Evolutionary conservation across 2,888 invertebrate genomes (phyloP), one percentile per base, ranked within the genome.

Genomic region (Tiliacea aurago): DNA sequence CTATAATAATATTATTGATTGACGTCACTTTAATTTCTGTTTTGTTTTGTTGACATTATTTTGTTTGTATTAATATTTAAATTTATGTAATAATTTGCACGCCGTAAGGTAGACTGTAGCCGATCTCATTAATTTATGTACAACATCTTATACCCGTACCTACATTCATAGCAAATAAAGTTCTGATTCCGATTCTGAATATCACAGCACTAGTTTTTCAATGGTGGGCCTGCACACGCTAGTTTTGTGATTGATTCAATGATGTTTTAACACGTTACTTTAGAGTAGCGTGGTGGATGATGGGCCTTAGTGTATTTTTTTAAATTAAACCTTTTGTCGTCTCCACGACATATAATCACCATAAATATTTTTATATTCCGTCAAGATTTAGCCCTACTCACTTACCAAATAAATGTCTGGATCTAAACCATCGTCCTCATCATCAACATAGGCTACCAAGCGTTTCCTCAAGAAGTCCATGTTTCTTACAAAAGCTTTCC

Each of bases 401-500:
- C 87, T 89, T 90, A 96, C 96, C 88, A 92, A 75, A 86, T 95
- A 96, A 84, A 95, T 95, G 75, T 95, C 93, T 15, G 85, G 91
- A 81, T 95, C 95, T 47, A 91, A 84, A 3, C n/a, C n/a, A n/a
- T 94, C 94, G 0, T 93, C 93, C 9, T 94, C 91, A 0, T 87
- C 90, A 0, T 70, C 71, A 0, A 94, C 89, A 2, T 88, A 72
- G 0, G 93, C 91, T 0, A 88, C 81, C 0, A 96, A 90, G 0
- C 92, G 91, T 85, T 92, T 95, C 69, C 89, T 93, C 45, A 96
- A 73, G 80, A 95, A 95, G 41, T 94, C 84, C 95, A 96, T 96
- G 71, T 96, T 96, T 66, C 96, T 94, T 0, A 95, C 88, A 68
- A 93, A 96, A 0, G 96, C 95, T 74, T 91, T 95, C 98, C 98